Evolutionary conservation across 2,888 invertebrate species (phyloP).

Genomic region (Sinohyriopsis cumingii): DNA sequence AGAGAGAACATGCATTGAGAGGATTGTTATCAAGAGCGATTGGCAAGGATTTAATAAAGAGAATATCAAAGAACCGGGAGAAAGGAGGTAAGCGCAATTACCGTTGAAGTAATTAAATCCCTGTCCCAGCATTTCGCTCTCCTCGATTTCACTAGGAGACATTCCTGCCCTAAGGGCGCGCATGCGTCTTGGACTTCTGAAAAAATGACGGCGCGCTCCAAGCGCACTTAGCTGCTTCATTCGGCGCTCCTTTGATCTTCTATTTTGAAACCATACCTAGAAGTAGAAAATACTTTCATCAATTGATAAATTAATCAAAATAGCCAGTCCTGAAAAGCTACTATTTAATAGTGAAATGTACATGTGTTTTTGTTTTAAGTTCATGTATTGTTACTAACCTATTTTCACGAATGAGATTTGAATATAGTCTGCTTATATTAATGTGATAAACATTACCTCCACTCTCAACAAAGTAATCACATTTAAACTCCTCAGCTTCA

Average conservation of each 20-base stretch:
- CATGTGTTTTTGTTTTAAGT: too few relatives aligned
- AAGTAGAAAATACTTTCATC: constrained; percentile 27
- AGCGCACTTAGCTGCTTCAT: constrained; percentile 98
- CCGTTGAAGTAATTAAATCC: constrained; percentile 36
- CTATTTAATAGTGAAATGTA: too few relatives aligned
- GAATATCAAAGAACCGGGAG: background rate
- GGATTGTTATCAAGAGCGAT: too few relatives aligned
- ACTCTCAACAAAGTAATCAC: too few relatives aligned
- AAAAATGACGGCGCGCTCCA: constrained; percentile 74
- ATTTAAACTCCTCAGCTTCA: too few relatives aligned
- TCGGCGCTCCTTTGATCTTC: constrained; percentile 97
- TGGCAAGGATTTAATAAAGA: too few relatives aligned
- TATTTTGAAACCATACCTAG: constrained; percentile 99
- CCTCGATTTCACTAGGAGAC: constrained; percentile 74
- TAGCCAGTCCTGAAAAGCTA: too few relatives aligned
- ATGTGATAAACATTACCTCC: too few relatives aligned
- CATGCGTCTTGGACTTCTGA: constrained; percentile 85
- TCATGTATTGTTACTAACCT: too few relatives aligned
- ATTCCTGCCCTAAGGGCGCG: constrained; percentile 80
- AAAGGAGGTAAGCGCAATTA: constrained; percentile 7
- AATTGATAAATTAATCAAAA: background rate
- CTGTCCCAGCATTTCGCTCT: constrained; percentile 84
- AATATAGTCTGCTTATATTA: too few relatives aligned
- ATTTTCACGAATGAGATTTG: too few relatives aligned
- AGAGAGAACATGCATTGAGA: too few relatives aligned